Evolutionary conservation across 2,888 invertebrate genomes (phyloP).

Genomic region (Odontocolon sp.): DNA sequence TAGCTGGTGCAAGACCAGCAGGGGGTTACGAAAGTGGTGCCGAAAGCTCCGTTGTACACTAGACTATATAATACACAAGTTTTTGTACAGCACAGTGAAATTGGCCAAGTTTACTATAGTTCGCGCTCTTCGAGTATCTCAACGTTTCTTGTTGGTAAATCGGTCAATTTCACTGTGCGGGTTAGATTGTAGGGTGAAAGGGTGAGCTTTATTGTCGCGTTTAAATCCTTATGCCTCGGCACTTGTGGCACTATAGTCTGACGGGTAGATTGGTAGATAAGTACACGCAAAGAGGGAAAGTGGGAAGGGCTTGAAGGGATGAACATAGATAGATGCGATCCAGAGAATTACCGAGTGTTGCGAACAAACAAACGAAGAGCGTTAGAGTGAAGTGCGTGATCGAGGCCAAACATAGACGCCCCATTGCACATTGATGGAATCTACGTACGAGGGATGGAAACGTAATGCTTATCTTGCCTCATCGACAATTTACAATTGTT

Average conservation of each 20-base stretch:
- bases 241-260: constrained; percentile 19
- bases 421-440: constrained; percentile 50
- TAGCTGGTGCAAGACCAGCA: background rate
- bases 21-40: constrained; percentile 30
- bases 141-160: too few relatives aligned
- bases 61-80: background rate
- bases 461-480: background rate
- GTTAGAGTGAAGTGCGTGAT: constrained; percentile 37
- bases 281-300: too few relatives aligned
- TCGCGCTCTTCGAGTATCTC: too few relatives aligned
- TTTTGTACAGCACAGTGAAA: too few relatives aligned
- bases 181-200: too few relatives aligned
- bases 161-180: too few relatives aligned
- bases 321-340: too few relatives aligned
- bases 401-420: constrained; percentile 51
- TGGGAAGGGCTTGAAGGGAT: too few relatives aligned
- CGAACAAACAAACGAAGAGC: constrained; percentile 49
- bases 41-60: constrained; percentile 39
- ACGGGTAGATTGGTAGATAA: too few relatives aligned
- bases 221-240: constrained; percentile 40
- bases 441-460: constrained; percentile 28
- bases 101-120: too few relatives aligned
- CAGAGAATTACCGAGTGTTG: constrained; percentile 26
- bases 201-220: constrained; percentile 46
- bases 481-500: background rate